Percentiles rank a stretch among this genome's conserved stretches.
Evolutionary conservation across 2,888 invertebrate genomes (phyloP).

Genomic region (Tanypteryx hageni): DNA sequence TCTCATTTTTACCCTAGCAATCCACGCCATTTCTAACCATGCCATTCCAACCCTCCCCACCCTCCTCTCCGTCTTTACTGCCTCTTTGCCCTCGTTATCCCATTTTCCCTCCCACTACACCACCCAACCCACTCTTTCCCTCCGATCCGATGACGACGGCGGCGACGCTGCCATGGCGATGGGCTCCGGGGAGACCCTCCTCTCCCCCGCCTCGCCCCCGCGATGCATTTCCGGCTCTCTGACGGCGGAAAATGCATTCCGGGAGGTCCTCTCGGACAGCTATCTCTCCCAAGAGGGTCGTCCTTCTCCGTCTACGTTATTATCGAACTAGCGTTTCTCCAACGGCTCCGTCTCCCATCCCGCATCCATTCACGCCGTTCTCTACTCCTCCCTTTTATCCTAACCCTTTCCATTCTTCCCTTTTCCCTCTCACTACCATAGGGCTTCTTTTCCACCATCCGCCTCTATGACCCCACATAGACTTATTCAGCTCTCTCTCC

Average conservation of each 20-base stretch:
- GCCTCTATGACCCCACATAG: background rate
- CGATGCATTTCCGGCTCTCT: background rate
- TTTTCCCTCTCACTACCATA: background rate
- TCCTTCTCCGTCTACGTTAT: slow-evolving; percentile 41
- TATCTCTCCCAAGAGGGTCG: slow-evolving; percentile 51
- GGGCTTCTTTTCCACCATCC: background rate
- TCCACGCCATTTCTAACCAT: background rate
- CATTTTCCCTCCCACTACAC: background rate
- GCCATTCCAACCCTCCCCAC: background rate
- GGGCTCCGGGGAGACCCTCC: background rate
- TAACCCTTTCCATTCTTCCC: background rate
- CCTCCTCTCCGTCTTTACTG: background rate
- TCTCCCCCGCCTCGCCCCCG: background rate
- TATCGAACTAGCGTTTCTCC: slow-evolving; percentile 51
- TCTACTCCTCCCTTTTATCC: background rate
- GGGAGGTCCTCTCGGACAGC: slow-evolving; percentile 14
- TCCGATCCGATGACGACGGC: background rate
- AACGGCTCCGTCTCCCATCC: background rate
- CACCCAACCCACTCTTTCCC: background rate
- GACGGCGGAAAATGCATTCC: slow-evolving; percentile 26
- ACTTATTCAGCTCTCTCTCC: background rate
- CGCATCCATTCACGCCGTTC: background rate
- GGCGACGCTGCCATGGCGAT: background rate
- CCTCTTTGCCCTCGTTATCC: background rate
- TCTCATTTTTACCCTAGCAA: background rate